Conservation (phyloP, 2,797 vertebrate species). For the Etheostoma perlongum region DNA sequence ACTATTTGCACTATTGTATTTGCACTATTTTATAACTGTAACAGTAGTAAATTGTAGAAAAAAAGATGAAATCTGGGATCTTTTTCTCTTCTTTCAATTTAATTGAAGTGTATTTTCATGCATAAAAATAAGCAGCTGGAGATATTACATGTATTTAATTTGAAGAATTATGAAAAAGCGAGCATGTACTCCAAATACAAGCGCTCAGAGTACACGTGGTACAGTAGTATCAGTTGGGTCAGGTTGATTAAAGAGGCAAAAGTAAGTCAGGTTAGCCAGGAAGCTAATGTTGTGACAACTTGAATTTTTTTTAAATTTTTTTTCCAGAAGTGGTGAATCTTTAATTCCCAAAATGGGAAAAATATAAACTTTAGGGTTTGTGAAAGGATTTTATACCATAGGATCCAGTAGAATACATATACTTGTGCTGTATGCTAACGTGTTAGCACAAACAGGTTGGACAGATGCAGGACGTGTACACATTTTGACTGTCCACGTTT, state of each 20-base stretch:
- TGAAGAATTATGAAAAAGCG: conserved; percentile 37
- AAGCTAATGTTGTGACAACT: no score
- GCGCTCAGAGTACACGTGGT: conserved; percentile 31
- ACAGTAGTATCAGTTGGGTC: conserved; percentile 11
- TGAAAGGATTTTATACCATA: no score
- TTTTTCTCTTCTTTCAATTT: conserved; percentile 1
- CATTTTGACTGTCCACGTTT: background rate
- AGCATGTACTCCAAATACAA: conserved; percentile 29
- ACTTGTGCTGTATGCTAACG: conserved; percentile 13
- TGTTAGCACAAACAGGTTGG: background rate
- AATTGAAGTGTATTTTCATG: conserved; percentile 7
- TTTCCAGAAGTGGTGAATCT: background rate
- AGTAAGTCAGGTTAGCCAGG: background rate
- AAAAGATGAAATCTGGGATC: conserved; percentile 19
- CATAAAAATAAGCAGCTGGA: conserved; percentile 9
- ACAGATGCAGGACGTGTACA: background rate
- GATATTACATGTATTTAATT: background rate
- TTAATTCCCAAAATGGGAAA: background rate
- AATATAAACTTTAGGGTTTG: background rate
- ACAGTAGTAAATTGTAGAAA: background rate
- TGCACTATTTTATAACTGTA: background rate
- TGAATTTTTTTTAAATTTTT: no score
- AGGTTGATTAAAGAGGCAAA: conserved; percentile 42
- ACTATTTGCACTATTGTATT: no score
- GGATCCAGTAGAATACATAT: no score